Percentiles rank a stretch among this genome's conserved stretches.
These are phyloP conservation scores for Epinephelus coioides DNA, from an alignment of 2,797 vertebrate genomes.

Conservation along the genomic window DNA sequence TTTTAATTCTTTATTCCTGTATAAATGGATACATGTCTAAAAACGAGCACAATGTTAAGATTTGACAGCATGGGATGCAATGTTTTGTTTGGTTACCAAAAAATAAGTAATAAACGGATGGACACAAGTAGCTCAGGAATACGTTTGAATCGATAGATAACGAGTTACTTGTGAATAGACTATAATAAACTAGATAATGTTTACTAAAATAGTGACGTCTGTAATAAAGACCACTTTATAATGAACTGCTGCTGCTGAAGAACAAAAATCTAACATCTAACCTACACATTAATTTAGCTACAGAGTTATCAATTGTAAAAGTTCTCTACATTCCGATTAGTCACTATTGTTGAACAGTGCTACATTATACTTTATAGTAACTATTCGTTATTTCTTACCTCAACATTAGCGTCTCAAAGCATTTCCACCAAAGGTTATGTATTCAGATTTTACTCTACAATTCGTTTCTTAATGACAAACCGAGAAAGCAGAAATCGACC, in stretches of 20 bases:
- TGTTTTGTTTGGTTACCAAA: neutral
- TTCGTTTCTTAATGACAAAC: neutral
- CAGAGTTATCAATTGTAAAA: neutral
- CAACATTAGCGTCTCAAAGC: neutral
- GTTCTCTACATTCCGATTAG: neutral
- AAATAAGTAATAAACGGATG: neutral
- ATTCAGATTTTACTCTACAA: neutral
- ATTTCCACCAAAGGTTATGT: too few species aligned
- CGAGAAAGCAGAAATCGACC: too few species aligned
- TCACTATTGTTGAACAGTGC: neutral
- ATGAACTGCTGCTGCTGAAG: neutral
- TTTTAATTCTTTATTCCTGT: too few species aligned
- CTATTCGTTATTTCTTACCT: neutral
- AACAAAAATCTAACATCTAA: too few species aligned
- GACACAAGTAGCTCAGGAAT: neutral
- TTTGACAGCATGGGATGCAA: neutral
- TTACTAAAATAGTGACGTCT: neutral
- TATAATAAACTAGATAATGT: neutral
- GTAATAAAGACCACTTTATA: neutral
- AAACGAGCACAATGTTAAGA: neutral
- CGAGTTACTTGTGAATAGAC: neutral
- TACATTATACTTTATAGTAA: neutral
- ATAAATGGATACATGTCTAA: too few species aligned
- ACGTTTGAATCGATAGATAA: neutral
- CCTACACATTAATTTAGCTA: neutral